Percentiles rank a stretch among this genome's conserved stretches.
These are phyloP conservation scores for Proteles cristata DNA, from an alignment of 2,113 vertebrate species.

Conservation along the genomic window DNA sequence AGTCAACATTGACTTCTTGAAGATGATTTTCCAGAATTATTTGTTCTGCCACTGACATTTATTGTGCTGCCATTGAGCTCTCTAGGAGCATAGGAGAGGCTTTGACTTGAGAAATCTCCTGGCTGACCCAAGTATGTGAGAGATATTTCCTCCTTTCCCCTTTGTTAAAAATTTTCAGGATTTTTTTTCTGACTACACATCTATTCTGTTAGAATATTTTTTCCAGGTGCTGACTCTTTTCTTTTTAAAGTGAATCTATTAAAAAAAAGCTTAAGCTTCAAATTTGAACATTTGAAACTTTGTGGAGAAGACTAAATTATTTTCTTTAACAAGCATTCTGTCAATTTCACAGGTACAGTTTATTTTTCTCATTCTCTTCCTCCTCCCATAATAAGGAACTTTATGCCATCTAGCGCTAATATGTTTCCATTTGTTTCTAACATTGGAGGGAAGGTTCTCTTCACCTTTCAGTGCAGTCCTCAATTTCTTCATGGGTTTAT, in stretches of 20 bases:
- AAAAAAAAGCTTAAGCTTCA: slow-evolving; percentile 40
- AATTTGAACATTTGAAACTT: slow-evolving; percentile 37
- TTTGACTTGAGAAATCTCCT: background rate
- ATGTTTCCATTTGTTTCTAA: background rate
- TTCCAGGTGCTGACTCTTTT: slow-evolving; percentile 39
- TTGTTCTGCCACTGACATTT: background rate
- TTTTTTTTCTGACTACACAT: background rate
- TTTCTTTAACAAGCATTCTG: slow-evolving; percentile 48
- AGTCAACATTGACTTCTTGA: background rate
- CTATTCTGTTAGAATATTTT: slow-evolving; percentile 29
- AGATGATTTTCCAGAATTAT: background rate
- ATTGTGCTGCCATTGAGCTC: no score
- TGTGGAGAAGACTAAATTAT: slow-evolving; percentile 29
- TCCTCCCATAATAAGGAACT: background rate
- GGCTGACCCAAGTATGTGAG: background rate
- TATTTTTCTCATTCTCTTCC: background rate
- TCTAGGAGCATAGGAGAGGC: background rate
- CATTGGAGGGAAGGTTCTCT: background rate
- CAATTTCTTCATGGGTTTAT: background rate
- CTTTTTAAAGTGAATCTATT: slow-evolving; percentile 60
- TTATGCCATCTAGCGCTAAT: background rate
- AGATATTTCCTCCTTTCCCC: background rate
- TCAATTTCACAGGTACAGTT: slow-evolving; percentile 2
- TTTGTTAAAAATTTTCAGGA: background rate
- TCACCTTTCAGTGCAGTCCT: background rate